Base-by-base conservation (phyloP, 2,888 invertebrate species). In the Beris morrisii region DNA sequence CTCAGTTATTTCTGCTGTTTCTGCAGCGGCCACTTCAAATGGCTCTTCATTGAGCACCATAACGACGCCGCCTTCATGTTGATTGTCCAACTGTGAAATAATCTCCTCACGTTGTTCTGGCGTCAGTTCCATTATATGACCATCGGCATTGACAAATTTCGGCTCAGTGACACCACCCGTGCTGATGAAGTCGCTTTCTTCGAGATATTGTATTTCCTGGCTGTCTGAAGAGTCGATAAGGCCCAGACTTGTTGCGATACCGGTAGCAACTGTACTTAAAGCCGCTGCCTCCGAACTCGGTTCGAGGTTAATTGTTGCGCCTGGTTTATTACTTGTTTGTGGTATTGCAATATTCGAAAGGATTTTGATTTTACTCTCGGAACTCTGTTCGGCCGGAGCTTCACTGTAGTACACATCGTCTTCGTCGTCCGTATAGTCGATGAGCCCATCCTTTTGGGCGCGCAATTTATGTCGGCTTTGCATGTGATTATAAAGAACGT, bases 401-500 rank as follows among this genome's bases (percentile, higher is more conserved):
- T 22, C 5, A 22, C 52, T 53, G n/a, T 65, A 58, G 55, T 74
- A 72, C 38, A 72, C 77, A 11, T 77, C 76, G 38, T 71, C 63
- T 61, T 75, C 83, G 66, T 86, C 86, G 71, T 83, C 83, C 1
- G 79, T 79, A 70, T 83, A 83, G 68, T 84, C 84, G 71, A 88
- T 84, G 13, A 89, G 84, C 11, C 88, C 89, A 79, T 89, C 88
- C 71, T 82, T 82, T 58, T 83, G 81, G 0, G 88, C 89, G 71
- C 86, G 85, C 64, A 83, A 82, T 74, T 85, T 86, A 74, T 91
- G 91, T 73, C 84, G 80, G 13, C 83, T 81, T 75, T 87, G 86
- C 73, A 91, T 83, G 75, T 92, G 92, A 4, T 86, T 84, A 78
- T 90, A 90, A 45, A 92, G 81, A 75, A 88, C 88, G 30, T 85